phyloP scores from a whole-genome alignment of 2,888 invertebrate genomes.

The Panzeria rudis region DNA sequence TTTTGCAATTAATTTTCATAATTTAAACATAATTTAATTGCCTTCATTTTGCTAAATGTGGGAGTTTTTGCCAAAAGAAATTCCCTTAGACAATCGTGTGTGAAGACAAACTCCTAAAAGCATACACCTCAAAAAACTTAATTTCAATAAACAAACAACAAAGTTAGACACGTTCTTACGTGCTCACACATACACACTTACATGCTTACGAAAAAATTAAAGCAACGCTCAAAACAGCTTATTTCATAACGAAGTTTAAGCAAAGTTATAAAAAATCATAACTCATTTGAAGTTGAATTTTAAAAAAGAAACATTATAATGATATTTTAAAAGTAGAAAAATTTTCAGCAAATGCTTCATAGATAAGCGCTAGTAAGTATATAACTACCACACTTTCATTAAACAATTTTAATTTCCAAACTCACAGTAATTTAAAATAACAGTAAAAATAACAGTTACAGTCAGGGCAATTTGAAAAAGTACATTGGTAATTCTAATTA shows the following conservation, averaged over 20 bases:
- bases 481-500: not conserved
- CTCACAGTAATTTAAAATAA: conserved; percentile 25
- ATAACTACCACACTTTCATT: not conserved
- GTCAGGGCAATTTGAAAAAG: not conserved
- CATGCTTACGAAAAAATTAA: conserved; percentile 5
- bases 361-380: not conserved
- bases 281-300: conserved; percentile 9
- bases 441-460: not conserved
- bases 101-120: conserved; percentile 22
- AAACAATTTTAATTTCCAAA: conserved; percentile 59
- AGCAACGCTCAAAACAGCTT: conserved; percentile 46
- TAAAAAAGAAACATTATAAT: not conserved
- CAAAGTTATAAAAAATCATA: conserved; percentile 24
- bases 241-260: conserved; percentile 53
- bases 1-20: conserved; percentile 72
- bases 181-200: conserved; percentile 18
- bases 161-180: conserved; percentile 8
- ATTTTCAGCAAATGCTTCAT: conserved; percentile 16
- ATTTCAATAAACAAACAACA: conserved; percentile 57
- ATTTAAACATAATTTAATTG: conserved; percentile 72
- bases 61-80: conserved; percentile 22
- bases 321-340: conserved; percentile 39
- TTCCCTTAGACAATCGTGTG: not conserved
- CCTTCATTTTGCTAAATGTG: conserved; percentile 53
- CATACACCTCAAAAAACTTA: conserved; percentile 59